Percentiles rank a stretch among this genome's conserved stretches.
These are phyloP conservation scores for Diacarnus erythraeanus DNA, from an alignment of 37 sponge, comb jelly and placozoan genomes.

Conservation along the genomic window DNA sequence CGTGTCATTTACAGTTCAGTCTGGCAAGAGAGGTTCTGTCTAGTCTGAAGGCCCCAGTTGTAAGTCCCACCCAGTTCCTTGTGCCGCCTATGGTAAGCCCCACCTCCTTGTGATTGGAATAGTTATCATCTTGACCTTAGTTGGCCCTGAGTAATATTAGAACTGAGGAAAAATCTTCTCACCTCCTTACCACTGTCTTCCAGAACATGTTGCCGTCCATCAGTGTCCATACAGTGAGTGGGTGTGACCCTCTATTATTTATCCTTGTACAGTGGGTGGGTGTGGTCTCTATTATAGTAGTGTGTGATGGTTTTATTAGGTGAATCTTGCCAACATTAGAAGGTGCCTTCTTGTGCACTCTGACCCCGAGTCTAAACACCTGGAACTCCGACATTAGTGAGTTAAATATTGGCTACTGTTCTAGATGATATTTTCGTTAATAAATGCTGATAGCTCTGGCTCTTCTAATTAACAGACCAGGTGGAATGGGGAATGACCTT, in stretches of 20 bases:
- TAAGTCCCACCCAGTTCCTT: slow-evolving; percentile 32
- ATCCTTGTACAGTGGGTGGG: not conserved
- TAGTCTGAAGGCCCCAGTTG: slow-evolving; percentile 46
- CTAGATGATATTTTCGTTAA: not conserved
- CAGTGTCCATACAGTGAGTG: slow-evolving; percentile 69
- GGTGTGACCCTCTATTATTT: too few species aligned
- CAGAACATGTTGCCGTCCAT: slow-evolving; percentile 86
- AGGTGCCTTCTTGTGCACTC: slow-evolving; percentile 74
- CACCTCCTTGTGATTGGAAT: not conserved
- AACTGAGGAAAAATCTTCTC: slow-evolving; percentile 21
- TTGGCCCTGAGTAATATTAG: slow-evolving; percentile 65
- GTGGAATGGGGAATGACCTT: too few species aligned
- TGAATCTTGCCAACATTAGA: slow-evolving; percentile 63
- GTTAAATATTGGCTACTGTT: slow-evolving; percentile 4
- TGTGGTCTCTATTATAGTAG: slow-evolving; percentile 1
- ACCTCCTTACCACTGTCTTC: slow-evolving; percentile 67
- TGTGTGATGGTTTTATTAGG: slow-evolving; percentile 27
- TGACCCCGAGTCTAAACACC: slow-evolving; percentile 33
- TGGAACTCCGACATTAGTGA: slow-evolving; percentile 86
- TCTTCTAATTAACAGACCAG: too few species aligned
- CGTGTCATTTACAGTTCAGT: slow-evolving; percentile 48
- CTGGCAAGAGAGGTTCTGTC: slow-evolving; percentile 55
- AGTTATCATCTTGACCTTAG: slow-evolving; percentile 11
- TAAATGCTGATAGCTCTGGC: too few species aligned
- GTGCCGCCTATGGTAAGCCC: slow-evolving; percentile 58